Evolutionary conservation across 2,113 vertebrate genomes (phyloP).

Genomic region (Engystomops pustulosus): DNA sequence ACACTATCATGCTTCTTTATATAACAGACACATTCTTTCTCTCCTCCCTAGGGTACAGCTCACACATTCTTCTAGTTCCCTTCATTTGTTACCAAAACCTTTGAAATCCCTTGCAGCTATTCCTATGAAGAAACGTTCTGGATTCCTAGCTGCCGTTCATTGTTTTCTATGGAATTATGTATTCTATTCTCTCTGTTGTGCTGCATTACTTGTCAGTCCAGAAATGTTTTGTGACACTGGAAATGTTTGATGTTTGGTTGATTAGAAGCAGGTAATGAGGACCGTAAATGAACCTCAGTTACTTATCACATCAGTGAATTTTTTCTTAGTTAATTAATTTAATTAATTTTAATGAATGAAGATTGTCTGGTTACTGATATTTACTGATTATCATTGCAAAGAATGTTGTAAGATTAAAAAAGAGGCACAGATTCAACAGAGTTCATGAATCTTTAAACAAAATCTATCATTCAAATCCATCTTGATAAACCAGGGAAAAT

Average conservation of each 20-base stretch:
- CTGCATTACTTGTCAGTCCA: neutral
- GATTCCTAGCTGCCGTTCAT: neutral
- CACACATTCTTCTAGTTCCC: neutral
- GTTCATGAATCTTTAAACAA: no score
- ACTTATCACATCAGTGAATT: neutral
- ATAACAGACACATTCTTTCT: neutral
- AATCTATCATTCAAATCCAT: no score
- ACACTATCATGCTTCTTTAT: neutral
- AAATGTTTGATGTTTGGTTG: neutral
- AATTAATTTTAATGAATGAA: neutral
- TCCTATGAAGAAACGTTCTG: neutral
- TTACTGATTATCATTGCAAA: neutral
- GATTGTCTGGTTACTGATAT: neutral
- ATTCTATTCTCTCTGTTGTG: neutral
- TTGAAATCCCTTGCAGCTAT: constrained; percentile 8
- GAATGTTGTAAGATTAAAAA: neutral
- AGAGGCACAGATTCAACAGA: neutral
- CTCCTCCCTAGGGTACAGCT: neutral
- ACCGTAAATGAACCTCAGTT: neutral
- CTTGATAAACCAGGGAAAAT: no score
- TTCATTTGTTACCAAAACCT: neutral
- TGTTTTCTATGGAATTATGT: constrained; percentile 10
- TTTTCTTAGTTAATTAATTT: neutral
- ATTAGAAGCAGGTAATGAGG: neutral
- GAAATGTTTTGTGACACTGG: neutral